Conservation (phyloP, 2,797 vertebrate species). For the Alauda arvensis region DNA sequence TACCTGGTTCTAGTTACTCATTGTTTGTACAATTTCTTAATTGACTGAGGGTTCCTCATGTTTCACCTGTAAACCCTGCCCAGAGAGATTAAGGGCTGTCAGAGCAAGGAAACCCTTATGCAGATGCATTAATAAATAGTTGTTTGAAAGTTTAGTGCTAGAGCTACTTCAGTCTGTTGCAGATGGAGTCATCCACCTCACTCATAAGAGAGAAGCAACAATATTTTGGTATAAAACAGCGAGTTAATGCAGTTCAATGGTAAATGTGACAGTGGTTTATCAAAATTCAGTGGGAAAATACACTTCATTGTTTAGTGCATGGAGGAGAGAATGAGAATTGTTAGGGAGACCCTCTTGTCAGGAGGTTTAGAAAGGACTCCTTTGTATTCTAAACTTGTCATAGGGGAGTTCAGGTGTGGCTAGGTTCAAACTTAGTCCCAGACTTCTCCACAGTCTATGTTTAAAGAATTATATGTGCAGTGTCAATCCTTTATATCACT, state of each 20-base stretch:
- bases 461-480: background rate
- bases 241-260: background rate
- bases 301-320: background rate
- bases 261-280: background rate
- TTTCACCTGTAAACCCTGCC: background rate
- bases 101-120: background rate
- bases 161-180: background rate
- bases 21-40: background rate
- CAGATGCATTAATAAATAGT: background rate
- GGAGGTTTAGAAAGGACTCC: background rate
- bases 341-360: background rate
- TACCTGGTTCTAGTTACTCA: background rate
- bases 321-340: background rate
- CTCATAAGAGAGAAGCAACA: background rate
- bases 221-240: background rate
- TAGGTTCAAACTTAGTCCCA: background rate
- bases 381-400: background rate
- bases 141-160: background rate
- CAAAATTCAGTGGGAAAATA: background rate
- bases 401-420: background rate
- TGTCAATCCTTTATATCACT: background rate
- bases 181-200: background rate
- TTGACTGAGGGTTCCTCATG: background rate
- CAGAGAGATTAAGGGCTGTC: background rate
- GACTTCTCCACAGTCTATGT: background rate